Evolutionary conservation across 2,113 vertebrate species (phyloP).

Genomic region (Baryphthengus martii): DNA sequence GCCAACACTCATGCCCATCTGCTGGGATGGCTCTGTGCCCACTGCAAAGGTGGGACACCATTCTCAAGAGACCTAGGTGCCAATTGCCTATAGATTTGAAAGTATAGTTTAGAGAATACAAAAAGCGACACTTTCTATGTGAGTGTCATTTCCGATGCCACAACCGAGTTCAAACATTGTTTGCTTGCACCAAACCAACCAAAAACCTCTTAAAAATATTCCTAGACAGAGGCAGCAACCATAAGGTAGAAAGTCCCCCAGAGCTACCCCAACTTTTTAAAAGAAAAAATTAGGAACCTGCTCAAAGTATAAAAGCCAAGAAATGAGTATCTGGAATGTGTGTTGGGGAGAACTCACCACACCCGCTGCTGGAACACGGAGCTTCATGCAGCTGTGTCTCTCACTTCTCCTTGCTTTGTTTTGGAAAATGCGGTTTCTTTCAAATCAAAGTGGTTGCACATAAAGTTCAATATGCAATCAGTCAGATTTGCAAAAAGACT

Average conservation of each 20-base stretch:
- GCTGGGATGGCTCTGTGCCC: constrained; percentile 69
- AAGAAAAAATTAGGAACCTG: background rate
- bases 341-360: background rate
- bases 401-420: constrained; percentile 65
- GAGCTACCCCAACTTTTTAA: background rate
- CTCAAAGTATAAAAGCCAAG: background rate
- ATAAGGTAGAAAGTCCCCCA: background rate
- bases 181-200: background rate
- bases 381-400: constrained; percentile 58
- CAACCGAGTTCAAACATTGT: background rate
- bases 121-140: background rate
- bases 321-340: constrained; percentile 30
- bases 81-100: constrained; percentile 55
- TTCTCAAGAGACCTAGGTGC: constrained; percentile 64
- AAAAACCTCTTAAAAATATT: background rate
- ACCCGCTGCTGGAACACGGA: constrained; percentile 43
- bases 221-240: constrained; percentile 8
- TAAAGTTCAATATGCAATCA: constrained; percentile 63
- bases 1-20: constrained; percentile 71
- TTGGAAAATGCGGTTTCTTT: constrained; percentile 67
- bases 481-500: constrained; percentile 65
- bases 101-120: constrained; percentile 44
- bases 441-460: constrained; percentile 67
- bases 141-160: background rate
- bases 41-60: constrained; percentile 14